phyloP scores from a whole-genome alignment of 2,888 invertebrate species.

The Atrina japonica region DNA sequence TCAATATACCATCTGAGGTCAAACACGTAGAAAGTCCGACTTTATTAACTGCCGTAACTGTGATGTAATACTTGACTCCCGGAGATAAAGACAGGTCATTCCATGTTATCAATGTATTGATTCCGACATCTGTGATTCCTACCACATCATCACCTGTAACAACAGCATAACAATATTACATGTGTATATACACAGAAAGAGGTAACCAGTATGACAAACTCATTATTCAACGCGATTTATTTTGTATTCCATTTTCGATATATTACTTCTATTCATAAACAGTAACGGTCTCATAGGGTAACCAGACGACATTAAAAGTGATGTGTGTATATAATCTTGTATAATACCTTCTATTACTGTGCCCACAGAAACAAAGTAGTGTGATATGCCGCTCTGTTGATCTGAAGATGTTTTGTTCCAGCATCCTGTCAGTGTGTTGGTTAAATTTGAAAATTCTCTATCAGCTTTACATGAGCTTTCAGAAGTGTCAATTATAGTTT shows the following conservation, averaged over 20 bases:
- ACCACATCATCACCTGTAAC: conserved; percentile 31
- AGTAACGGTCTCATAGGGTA: no score
- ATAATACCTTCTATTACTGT: conserved; percentile 18
- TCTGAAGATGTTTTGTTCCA: conserved; percentile 19
- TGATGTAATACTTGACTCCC: conserved; percentile 46
- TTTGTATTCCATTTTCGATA: no score
- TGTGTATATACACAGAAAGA: no score
- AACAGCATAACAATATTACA: conserved; percentile 8
- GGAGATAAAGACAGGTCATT: conserved; percentile 24
- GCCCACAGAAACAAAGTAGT: conserved; percentile 8
- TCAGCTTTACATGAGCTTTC: conserved; percentile 6
- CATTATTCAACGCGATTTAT: no score
- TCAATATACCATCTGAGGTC: conserved; percentile 52
- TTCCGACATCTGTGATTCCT: neutral
- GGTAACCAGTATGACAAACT: no score
- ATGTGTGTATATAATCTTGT: neutral
- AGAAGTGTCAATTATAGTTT: neutral
- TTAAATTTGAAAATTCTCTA: conserved; percentile 1
- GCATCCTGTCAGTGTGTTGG: conserved; percentile 15
- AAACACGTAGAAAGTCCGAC: conserved; percentile 48
- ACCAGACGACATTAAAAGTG: no score
- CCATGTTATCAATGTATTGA: conserved; percentile 17
- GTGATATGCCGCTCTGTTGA: neutral
- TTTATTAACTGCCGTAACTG: conserved; percentile 49
- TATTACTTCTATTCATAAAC: no score